Conservation (phyloP, 1,140 invertebrate genomes). For the Brachionus rotundiformis region DNA sequence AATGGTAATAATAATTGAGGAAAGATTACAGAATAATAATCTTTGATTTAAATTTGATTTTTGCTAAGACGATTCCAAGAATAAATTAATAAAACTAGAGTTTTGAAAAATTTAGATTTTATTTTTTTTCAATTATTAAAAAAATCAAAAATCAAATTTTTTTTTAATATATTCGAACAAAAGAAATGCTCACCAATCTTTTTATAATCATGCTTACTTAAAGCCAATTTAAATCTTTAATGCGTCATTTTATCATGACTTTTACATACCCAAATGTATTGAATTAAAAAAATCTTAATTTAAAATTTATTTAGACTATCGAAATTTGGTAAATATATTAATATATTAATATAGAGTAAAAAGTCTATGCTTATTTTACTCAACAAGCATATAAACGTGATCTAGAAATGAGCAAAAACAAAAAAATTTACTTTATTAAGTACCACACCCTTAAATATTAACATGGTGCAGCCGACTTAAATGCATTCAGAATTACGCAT, state of each 20-base stretch:
- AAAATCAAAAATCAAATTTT: too few species aligned
- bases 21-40: too few species aligned
- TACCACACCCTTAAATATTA: not conserved
- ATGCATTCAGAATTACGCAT: constrained; percentile 4
- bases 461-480: not conserved
- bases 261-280: not conserved
- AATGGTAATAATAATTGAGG: too few species aligned
- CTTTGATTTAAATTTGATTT: too few species aligned
- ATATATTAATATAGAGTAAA: not conserved
- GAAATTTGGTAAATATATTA: not conserved
- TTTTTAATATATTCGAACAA: too few species aligned
- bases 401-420: not conserved
- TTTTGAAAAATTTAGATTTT: too few species aligned
- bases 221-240: too few species aligned
- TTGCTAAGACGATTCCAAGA: too few species aligned
- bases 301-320: not conserved
- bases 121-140: too few species aligned
- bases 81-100: too few species aligned
- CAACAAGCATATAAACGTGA: not conserved
- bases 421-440: not conserved
- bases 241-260: not conserved
- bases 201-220: too few species aligned
- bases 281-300: not conserved
- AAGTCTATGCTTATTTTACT: not conserved
- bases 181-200: too few species aligned